phyloP scores from a whole-genome alignment of 1,140 invertebrate species.

The Harlomillsia oculata region DNA sequence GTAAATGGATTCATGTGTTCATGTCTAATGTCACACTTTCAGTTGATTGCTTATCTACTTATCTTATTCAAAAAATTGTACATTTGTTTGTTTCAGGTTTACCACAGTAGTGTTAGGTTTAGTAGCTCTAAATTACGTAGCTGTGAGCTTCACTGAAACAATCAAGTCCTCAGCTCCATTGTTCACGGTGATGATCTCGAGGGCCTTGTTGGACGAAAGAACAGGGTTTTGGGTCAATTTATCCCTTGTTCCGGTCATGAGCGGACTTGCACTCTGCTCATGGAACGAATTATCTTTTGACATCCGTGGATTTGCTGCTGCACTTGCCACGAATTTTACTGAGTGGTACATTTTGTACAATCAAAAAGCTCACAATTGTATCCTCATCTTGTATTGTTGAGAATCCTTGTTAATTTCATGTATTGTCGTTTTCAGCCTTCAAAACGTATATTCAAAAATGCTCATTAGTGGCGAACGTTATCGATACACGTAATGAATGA shows the following conservation, averaged over 20 bases:
- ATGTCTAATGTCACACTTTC: no score
- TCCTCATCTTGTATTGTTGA: background rate
- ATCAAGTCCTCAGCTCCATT: slow-evolving; percentile 76
- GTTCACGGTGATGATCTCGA: slow-evolving; percentile 68
- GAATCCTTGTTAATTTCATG: slow-evolving; percentile 8
- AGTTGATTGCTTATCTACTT: no score
- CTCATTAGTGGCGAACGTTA: slow-evolving; percentile 68
- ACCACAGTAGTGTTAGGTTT: slow-evolving; percentile 64
- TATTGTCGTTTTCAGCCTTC: slow-evolving; percentile 49
- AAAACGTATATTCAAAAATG: slow-evolving; percentile 78
- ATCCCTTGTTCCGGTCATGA: slow-evolving; percentile 75
- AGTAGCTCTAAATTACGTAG: slow-evolving; percentile 69
- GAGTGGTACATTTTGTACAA: slow-evolving; percentile 53
- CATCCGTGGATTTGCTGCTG: slow-evolving; percentile 62
- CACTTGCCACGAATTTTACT: slow-evolving; percentile 69
- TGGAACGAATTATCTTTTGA: slow-evolving; percentile 74
- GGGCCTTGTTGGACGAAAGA: slow-evolving; percentile 49
- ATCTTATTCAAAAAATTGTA: no score
- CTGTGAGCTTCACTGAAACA: slow-evolving; percentile 77
- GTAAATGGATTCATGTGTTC: slow-evolving; percentile 39
- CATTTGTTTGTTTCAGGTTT: slow-evolving; percentile 48
- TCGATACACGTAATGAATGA: slow-evolving; percentile 68
- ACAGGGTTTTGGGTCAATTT: slow-evolving; percentile 66
- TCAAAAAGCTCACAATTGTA: slow-evolving; percentile 11
- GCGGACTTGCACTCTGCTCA: slow-evolving; percentile 63